phyloP scores from a whole-genome alignment of 2,888 invertebrate genomes.

The Alviniconcha strummeri region DNA sequence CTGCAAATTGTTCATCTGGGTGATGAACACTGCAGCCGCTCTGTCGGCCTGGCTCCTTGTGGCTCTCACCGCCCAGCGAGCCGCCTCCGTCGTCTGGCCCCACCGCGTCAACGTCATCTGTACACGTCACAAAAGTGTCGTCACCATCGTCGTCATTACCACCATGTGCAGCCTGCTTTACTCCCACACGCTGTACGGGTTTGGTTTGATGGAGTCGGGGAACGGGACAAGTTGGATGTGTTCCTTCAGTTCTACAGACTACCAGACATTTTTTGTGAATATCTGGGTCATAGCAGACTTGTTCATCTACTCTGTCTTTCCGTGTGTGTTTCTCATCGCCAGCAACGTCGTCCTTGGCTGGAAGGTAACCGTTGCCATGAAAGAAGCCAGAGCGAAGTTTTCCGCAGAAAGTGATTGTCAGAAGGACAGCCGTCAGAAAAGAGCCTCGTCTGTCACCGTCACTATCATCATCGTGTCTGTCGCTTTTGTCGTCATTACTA shows the following conservation, averaged over 20 bases:
- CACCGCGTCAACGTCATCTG: conserved; percentile 49
- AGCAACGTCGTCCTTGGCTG: conserved; percentile 55
- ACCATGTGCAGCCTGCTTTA: conserved; percentile 43
- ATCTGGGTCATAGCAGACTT: conserved; percentile 60
- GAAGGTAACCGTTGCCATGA: conserved; percentile 40
- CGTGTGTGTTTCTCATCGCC: conserved; percentile 52
- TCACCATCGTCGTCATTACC: conserved; percentile 38
- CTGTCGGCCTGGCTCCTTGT: conserved; percentile 33
- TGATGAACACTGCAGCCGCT: not conserved
- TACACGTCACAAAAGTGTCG: conserved; percentile 42
- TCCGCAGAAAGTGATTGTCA: not conserved
- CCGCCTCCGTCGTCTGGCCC: conserved; percentile 55
- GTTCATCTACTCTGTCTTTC: conserved; percentile 51
- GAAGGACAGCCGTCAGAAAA: not conserved
- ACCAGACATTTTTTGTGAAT: conserved; percentile 44
- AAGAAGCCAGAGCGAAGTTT: not conserved
- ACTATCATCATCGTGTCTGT: conserved; percentile 32
- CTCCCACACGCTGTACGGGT: conserved; percentile 49
- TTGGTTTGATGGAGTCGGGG: conserved; percentile 22
- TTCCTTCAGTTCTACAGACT: conserved; percentile 23
- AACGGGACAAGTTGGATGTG: conserved; percentile 27
- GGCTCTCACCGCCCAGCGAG: conserved; percentile 57
- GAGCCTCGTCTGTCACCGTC: conserved; percentile 34
- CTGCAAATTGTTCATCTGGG: conserved; percentile 34
- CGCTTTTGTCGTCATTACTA: conserved; percentile 36